phyloP scores from a whole-genome alignment of 2,113 vertebrate species.

The Mustelus asterias region DNA sequence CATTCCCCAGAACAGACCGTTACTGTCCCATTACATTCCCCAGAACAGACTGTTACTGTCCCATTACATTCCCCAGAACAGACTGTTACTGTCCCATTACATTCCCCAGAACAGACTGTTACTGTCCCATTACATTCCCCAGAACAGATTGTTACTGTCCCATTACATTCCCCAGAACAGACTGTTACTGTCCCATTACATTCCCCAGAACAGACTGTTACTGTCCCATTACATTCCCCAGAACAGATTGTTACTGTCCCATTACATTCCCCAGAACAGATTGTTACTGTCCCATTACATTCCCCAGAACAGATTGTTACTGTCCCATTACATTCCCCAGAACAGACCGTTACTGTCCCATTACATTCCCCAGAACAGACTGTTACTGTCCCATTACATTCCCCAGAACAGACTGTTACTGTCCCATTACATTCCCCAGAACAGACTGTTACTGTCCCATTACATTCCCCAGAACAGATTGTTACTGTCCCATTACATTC shows the following conservation, averaged over 20 bases:
- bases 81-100: neutral
- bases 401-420: neutral
- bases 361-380: neutral
- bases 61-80: neutral
- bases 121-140: neutral
- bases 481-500: neutral
- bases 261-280: neutral
- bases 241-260: neutral
- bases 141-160: neutral
- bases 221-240: neutral
- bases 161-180: neutral
- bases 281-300: neutral
- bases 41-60: neutral
- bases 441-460: neutral
- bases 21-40: neutral
- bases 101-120: neutral
- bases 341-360: neutral
- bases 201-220: neutral
- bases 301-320: neutral
- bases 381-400: neutral
- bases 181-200: neutral
- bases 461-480: neutral
- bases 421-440: neutral
- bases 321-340: neutral
- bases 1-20: neutral